Percentiles rank a stretch among this genome's conserved stretches.
phyloP scores from a whole-genome alignment of 2,888 invertebrate genomes.

The Gymnocheta viridis region DNA sequence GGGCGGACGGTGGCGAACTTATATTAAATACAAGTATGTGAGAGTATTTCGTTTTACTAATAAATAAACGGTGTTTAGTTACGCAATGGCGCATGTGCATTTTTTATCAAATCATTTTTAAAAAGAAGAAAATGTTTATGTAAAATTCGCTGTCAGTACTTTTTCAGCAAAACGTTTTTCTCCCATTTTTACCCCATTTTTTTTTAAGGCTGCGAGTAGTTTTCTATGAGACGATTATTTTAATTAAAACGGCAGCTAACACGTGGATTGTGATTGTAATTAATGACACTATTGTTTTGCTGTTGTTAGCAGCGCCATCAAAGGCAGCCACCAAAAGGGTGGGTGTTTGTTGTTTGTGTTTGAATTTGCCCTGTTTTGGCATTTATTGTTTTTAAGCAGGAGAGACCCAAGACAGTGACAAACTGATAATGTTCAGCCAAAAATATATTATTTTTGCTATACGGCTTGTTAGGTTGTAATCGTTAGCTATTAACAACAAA shows the following conservation, averaged over 20 bases:
- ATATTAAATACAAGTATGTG: not conserved
- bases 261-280: slow-evolving; percentile 69
- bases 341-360: slow-evolving; percentile 32
- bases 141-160: not conserved
- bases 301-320: not conserved
- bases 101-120: slow-evolving; percentile 36
- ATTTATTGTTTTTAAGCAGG: slow-evolving; percentile 1
- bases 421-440: slow-evolving; percentile 30
- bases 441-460: slow-evolving; percentile 56
- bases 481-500: slow-evolving; percentile 34
- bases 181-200: not conserved
- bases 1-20: not conserved
- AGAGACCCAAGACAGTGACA: not conserved
- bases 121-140: slow-evolving; percentile 14
- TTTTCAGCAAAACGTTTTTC: slow-evolving; percentile 25
- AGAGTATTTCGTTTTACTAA: slow-evolving; percentile 16
- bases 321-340: slow-evolving; percentile 30
- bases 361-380: slow-evolving; percentile 13
- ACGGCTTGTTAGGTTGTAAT: slow-evolving; percentile 53
- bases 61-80: slow-evolving; percentile 70
- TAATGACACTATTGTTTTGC: slow-evolving; percentile 54
- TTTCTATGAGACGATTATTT: slow-evolving; percentile 62
- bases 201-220: not conserved
- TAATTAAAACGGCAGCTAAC: slow-evolving; percentile 70
- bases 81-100: slow-evolving; percentile 72